Evolutionary conservation across 2,113 vertebrate genomes (phyloP), one percentile per base, ranked within the genome.

Genomic region (Perccottus glenii): DNA sequence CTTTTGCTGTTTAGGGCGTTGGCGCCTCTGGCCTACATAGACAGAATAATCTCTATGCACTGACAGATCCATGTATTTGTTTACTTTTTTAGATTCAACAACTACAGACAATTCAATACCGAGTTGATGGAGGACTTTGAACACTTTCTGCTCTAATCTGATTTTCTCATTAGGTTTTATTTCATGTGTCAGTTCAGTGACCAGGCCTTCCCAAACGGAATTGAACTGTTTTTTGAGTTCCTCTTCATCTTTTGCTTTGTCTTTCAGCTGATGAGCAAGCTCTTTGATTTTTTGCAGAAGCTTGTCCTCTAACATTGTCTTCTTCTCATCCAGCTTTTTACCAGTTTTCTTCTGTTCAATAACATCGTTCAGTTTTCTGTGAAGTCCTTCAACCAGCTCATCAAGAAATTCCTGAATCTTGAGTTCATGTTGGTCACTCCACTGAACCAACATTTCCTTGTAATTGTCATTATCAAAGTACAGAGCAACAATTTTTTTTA

Each of bases 361-460:
- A 10, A 58, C 5, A 16, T 58, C 56, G 19, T 5, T 19, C 14
- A 58, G 66, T 61, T 79, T 85, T 64, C 46, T 62, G 42, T 61
- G 53, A 1, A 51, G 36, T 42, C 1, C 51, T 38, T 0, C 46
- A n/a, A 82, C 51, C 6, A 11, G 55, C 0, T 77, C 76, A 0
- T 80, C 60, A 60, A 27, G 19, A 59, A 85, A 74, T 0, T 80
- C 63, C 2, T 71, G 51, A 27, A 85, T 80, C 65, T 74, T 85
- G 0, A 0, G 57, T 38, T 85, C 69, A 70, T 77, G 73, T 62
- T 8, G 16, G 0, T 43, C 33, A 50, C 11, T 38, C 79, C 83
- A 85, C 43, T 82, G 83, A 66, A 55, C 60, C 73, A 85, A 2
- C 0, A 80, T 60, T 6, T 82, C 69, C 64, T 74, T 79, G 12